phyloP scores from a whole-genome alignment of 2,113 vertebrate genomes.

The Nothoprocta pentlandii region DNA sequence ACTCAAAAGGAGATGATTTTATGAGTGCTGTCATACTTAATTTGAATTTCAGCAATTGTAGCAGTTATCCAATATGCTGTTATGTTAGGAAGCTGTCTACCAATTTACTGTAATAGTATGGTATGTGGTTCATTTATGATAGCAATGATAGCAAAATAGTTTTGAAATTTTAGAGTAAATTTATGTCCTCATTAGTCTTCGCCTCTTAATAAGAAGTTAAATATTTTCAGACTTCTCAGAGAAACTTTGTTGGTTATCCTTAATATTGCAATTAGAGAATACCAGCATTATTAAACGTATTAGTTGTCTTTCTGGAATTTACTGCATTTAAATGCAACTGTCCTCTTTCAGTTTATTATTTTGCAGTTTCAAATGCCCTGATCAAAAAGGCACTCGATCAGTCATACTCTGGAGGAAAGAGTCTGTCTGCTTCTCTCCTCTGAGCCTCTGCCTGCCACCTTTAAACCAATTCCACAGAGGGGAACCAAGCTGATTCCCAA shows the following conservation, averaged over 20 bases:
- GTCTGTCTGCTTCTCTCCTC: background rate
- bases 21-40: background rate
- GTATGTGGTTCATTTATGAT: background rate
- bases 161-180: background rate
- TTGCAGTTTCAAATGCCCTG: background rate
- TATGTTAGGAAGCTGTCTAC: background rate
- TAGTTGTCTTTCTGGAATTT: background rate
- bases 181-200: background rate
- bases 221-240: background rate
- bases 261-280: background rate
- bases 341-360: background rate
- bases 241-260: background rate
- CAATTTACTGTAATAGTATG: background rate
- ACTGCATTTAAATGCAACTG: background rate
- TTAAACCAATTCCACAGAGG: fast-evolving
- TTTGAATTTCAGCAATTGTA: background rate
- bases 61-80: background rate
- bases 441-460: background rate
- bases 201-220: background rate
- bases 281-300: background rate
- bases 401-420: background rate
- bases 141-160: background rate
- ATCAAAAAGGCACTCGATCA: background rate
- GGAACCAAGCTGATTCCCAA: background rate
- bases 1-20: background rate